Base-by-base conservation (phyloP, 2,888 invertebrate species). In the Agriopis leucophaearia region DNA sequence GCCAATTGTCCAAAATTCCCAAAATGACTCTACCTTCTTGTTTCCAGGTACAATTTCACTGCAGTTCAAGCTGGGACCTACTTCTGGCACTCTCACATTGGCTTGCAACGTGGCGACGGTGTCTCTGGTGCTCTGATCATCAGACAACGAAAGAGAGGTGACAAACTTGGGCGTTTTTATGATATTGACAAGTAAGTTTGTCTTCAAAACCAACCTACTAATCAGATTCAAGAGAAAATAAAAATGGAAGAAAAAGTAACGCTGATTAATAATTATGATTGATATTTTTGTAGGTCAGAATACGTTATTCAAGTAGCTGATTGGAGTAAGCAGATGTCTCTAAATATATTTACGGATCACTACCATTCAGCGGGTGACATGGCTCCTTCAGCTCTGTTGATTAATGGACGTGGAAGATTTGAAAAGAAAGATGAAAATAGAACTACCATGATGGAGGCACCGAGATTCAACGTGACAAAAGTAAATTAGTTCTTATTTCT, bases 361-460 rank as follows among this genome's bases (percentile, higher is more conserved):
- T 57, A 57, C 13, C 57, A 57, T 35, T n/a, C 27, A 2, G n/a
- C 10, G 10, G 45, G n/a, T 7, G 9, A 9, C 5, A 57, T 57
- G 45, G 12, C 35, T 9, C 57, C 57, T 35, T 9, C 57, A n/a
- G 5, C 35, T n/a, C 10, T 57, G 15, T 15, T 57, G n/a, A 45
- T 57, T 45, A 57, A 57, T n/a, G 57, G 57, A n/a, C 45, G 45
- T 10, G 57, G 57, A 10, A 35, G n/a, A 15, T 57, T 57, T 57
- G 15, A 57, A 0, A 10, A 35, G n/a, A 27, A 8, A 9, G 45
- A 10, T 9, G 57, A 15, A 35, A 3, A 27, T n/a, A 45, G 13
- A 1, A 45, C 35, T 35, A n/a, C 15, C 0, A 35, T 45, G 5
- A 45, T 45, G 1, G n/a, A 15, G n/a, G 45, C 57, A 12, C 45